Conservation (phyloP, 2,113 vertebrate species). For the Brachypteracias leptosomus region DNA sequence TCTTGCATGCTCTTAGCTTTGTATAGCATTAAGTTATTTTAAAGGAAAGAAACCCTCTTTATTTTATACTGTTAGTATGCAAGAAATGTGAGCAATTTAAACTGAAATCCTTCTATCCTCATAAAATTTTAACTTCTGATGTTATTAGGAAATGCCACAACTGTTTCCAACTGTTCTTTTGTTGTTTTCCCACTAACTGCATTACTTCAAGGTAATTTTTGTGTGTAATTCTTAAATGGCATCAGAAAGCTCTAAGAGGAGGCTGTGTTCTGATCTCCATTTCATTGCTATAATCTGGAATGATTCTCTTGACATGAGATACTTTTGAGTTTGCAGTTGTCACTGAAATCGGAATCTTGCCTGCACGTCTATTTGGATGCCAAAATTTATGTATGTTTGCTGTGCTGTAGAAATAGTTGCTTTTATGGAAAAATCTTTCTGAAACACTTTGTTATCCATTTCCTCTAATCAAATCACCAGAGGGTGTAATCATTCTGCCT, state of each 20-base stretch:
- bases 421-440: slow-evolving; percentile 16
- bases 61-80: background rate
- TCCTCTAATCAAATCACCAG: background rate
- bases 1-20: background rate
- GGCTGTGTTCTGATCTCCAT: background rate
- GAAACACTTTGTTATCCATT: background rate
- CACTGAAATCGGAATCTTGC: background rate
- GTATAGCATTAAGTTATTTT: background rate
- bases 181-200: background rate
- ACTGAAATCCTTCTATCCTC: background rate
- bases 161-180: background rate
- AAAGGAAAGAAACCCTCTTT: background rate
- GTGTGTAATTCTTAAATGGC: slow-evolving; percentile 7
- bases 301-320: slow-evolving; percentile 8
- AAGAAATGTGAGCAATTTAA: background rate
- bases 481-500: slow-evolving; percentile 2
- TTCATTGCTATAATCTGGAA: background rate
- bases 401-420: background rate
- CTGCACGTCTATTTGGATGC: background rate
- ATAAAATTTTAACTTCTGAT: background rate
- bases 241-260: background rate
- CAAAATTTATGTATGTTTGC: background rate
- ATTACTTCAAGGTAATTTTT: slow-evolving; percentile 5
- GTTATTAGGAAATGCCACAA: background rate
- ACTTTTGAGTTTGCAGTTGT: background rate